Conservation (phyloP, 2,888 invertebrate species). For the Schizaphis graminum region DNA sequence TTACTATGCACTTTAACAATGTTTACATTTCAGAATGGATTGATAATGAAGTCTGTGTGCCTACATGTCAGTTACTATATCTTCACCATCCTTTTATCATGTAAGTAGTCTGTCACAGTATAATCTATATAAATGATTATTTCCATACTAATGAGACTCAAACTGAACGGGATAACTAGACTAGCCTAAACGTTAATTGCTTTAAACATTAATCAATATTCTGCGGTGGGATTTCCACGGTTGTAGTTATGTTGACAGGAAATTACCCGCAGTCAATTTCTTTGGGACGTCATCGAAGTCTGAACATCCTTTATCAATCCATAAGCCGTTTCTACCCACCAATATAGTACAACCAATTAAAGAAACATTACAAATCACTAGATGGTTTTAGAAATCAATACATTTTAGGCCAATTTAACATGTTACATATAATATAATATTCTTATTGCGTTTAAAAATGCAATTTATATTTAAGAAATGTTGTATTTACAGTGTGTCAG, state of each 20-base stretch:
- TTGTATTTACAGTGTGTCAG: slow-evolving; percentile 73
- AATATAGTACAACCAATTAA: not conserved
- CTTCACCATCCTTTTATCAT: slow-evolving; percentile 37
- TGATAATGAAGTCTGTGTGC: slow-evolving; percentile 54
- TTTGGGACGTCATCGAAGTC: not conserved
- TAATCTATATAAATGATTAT: slow-evolving; percentile 9
- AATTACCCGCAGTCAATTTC: slow-evolving; percentile 56
- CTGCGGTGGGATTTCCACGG: slow-evolving; percentile 46
- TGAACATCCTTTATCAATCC: slow-evolving; percentile 42
- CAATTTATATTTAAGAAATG: not conserved
- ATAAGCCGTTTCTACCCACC: not conserved
- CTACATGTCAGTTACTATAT: slow-evolving; percentile 16
- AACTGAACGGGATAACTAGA: slow-evolving; percentile 26
- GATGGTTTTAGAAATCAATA: not conserved
- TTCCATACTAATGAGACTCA: slow-evolving; percentile 40
- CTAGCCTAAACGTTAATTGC: slow-evolving; percentile 43
- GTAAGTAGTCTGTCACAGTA: slow-evolving; percentile 43
- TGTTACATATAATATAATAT: not conserved
- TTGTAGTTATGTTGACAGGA: slow-evolving; percentile 48
- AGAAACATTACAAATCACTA: not conserved
- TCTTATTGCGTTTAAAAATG: not conserved
- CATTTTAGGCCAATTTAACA: not conserved
- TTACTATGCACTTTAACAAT: not conserved
- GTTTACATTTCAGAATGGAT: slow-evolving; percentile 60
- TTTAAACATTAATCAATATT: slow-evolving; percentile 61